Evolutionary conservation across 2,888 invertebrate genomes (phyloP), one percentile per base, ranked within the genome.

Genomic region (Callinectes sapidus): DNA sequence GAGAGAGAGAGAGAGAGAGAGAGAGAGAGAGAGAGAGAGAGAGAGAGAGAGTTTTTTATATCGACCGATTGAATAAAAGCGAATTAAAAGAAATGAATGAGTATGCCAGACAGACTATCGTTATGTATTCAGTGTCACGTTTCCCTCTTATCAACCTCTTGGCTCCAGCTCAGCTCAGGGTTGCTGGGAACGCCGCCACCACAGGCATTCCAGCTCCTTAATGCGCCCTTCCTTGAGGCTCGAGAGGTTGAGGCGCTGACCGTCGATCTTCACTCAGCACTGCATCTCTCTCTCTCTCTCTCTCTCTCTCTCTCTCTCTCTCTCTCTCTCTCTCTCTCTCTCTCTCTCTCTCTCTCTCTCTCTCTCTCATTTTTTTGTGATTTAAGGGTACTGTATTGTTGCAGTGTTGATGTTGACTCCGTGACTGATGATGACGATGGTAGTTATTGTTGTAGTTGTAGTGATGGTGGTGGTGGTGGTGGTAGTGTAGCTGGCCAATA

Each of bases 1-100:
- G 89, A 89, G 89, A 89, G 89, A 89, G 89, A 89, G 66, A 66
- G 61, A 89, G 66, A 89, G 89, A 89, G 66, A 89, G 89, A 89
- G 35, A 89, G 39, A 71, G 89, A 89, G 61, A 89, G 61, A 61
- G 61, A 89, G 35, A 54, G 81, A n/a, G 54, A 85, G 42, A 90
- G 23, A n/a, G 81, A 90, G 35, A 48, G 77, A 85, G 90, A 90
- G 71, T 77, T n/a, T 77, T 77, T 48, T 48, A 48, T 48, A 48
- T 48, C 5, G 48, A 48, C 48, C 3, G 18, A 61, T 3, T 28
- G 89, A 39, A 66, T n/a, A n/a, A 14, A 66, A n/a, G 35, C 1
- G 35, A 23, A 61, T 35, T 35, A 13, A 39, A 35, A 61, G 35
- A 35, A n/a, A 39, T 10, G 23, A 28, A 61, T 10, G 14, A 54